Evolutionary conservation across 2,113 vertebrate genomes (phyloP), one percentile per base, ranked within the genome.

Genomic region (Gopherus evgoodei): DNA sequence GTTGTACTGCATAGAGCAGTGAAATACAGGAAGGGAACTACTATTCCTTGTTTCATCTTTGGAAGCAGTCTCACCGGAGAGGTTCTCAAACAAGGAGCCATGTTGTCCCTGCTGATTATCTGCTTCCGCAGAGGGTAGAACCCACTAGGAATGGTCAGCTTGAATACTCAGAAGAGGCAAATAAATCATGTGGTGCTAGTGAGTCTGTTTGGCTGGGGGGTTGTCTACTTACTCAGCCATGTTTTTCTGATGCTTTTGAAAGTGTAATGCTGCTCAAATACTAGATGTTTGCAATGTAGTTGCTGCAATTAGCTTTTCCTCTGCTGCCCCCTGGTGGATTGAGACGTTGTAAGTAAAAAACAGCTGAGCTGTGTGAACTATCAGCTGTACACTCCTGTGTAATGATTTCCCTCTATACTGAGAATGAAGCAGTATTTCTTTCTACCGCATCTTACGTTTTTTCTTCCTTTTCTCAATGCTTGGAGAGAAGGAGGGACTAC

Each of bases 311-410:
- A 85, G 59, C 84, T 92, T 84, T 84, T 86, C 97, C 93, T 91
- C 84, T 96, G 96, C 95, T 94, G 96, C 97, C 97, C 69, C 93
- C 97, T 87, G 80, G 90, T 88, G 97, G 94, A 81, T 25, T 42
- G 5, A 53, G 50, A 4, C 9, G 42, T 57, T 38, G 16, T n/a
- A 6, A 22, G 80, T 29, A 80, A 80, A 47, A 12, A 47, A 17
- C 35, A 62, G 83, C 54, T 27, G 79, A 56, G 31, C 54, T 38
- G 5, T 8, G 42, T 27, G 42, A 6, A 38, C 11, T 31, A 6
- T 31, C 5, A 24, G 16, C 12, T 8, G 47, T 7, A 35, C 81
- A 25, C 25, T 35, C 24, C 42, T 11, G 13, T 44, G 24, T 27
- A 22, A 44, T 76, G 25, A 47, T 78, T 78, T 78, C 25, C 44